Percentiles rank a stretch among this genome's conserved stretches.
Conservation (phyloP, 2,113 vertebrate species). For the Megalops atlanticus region DNA sequence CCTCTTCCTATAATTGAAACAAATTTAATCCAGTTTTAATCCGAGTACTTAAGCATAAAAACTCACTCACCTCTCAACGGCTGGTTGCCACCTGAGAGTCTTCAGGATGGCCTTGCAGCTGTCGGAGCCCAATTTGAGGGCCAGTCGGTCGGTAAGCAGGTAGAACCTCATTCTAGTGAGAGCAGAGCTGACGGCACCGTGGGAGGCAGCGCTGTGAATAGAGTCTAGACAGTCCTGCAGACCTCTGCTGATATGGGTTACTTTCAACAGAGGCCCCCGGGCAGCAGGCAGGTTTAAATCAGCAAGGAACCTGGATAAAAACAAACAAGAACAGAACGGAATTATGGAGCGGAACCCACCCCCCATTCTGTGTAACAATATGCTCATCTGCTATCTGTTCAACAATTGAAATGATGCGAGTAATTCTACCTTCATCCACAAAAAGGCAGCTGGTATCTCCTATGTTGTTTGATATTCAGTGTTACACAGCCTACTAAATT, state of each 20-base stretch:
- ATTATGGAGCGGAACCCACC: not conserved
- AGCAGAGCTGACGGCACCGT: constrained; percentile 80
- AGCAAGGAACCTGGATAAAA: constrained; percentile 75
- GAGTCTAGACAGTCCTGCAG: constrained; percentile 79
- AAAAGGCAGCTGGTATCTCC: not conserved
- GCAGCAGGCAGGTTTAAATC: constrained; percentile 75
- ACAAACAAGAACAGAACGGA: not conserved
- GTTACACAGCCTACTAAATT: not conserved
- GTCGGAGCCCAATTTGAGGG: constrained; percentile 63
- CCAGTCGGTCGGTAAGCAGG: constrained; percentile 80
- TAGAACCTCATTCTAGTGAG: constrained; percentile 83
- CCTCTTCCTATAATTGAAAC: too few species aligned
- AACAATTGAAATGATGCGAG: not conserved
- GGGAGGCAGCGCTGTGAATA: constrained; percentile 76
- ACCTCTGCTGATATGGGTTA: constrained; percentile 66
- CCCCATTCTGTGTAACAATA: not conserved
- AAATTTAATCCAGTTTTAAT: too few species aligned
- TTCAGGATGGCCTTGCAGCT: constrained; percentile 67
- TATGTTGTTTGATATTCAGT: constrained; percentile 1
- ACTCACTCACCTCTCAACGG: constrained; percentile 78
- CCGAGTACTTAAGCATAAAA: not conserved
- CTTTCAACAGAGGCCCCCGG: constrained; percentile 72
- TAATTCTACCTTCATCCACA: not conserved
- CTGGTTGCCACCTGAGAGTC: constrained; percentile 76
- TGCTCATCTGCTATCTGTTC: not conserved